Evolutionary conservation across 2,113 vertebrate genomes (phyloP).

Genomic region (Spea bombifrons): DNA sequence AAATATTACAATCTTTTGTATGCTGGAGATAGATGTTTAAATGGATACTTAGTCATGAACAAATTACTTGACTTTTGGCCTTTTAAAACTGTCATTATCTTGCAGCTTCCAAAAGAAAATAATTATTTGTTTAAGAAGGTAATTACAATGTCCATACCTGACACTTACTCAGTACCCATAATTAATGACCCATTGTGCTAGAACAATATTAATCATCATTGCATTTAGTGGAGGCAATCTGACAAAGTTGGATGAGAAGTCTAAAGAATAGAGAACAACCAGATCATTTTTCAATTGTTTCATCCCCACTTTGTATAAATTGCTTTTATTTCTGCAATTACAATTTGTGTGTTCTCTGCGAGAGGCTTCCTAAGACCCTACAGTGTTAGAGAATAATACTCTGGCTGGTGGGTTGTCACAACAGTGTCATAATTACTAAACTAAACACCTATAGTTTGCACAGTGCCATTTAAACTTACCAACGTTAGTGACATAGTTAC

Average conservation of each 20-base stretch:
- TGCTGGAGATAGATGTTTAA: background rate
- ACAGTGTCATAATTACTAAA: background rate
- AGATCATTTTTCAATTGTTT: background rate
- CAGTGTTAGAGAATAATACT: background rate
- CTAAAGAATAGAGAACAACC: background rate
- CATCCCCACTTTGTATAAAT: background rate
- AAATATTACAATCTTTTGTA: background rate
- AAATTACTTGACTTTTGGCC: constrained; percentile 6
- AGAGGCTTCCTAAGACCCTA: background rate
- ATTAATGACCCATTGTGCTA: constrained; percentile 26
- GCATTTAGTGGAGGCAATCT: constrained; percentile 7
- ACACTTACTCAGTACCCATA: constrained; percentile 14
- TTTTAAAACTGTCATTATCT: constrained; percentile 19
- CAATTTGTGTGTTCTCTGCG: background rate
- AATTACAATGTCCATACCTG: constrained; percentile 10
- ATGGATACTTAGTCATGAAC: background rate
- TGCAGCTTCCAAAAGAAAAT: constrained; percentile 11
- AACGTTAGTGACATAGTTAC: no score
- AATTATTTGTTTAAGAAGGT: constrained; percentile 33
- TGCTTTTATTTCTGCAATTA: background rate
- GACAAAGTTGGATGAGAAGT: constrained; percentile 15
- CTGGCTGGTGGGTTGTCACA: background rate
- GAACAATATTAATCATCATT: constrained; percentile 8
- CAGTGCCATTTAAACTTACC: no score
- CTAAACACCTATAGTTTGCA: no score